A percentile compares a stretch with the other conserved stretches of the same genome.
Evolutionary conservation across 2,797 vertebrate genomes (phyloP).

Genomic region (Neopelma chrysocephalum): DNA sequence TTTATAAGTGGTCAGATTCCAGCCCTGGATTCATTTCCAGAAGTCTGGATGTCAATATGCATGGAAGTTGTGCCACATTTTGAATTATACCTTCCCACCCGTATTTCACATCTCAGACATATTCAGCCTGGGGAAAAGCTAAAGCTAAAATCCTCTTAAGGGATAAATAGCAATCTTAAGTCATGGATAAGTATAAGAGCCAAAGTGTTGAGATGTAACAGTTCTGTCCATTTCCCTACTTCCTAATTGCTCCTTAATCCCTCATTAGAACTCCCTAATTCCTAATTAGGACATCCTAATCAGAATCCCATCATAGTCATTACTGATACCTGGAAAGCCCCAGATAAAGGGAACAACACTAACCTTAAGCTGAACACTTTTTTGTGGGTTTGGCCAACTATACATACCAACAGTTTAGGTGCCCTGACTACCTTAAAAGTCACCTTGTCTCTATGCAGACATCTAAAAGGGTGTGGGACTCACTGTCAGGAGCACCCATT

Average conservation of each 20-base stretch:
- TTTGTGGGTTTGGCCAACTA: not conserved
- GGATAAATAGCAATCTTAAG: slow-evolving; percentile 46
- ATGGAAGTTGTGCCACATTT: not conserved
- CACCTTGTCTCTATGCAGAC: not conserved
- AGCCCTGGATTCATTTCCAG: not conserved
- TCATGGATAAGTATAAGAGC: not conserved
- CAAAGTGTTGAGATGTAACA: not conserved
- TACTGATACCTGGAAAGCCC: not conserved
- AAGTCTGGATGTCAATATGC: not conserved
- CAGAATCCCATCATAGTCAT: not conserved
- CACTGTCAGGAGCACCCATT: not conserved
- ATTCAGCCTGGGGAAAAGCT: slow-evolving; percentile 23
- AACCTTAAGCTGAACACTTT: not conserved
- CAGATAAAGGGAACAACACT: not conserved
- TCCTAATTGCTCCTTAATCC: slow-evolving; percentile 13
- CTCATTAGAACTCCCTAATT: slow-evolving; percentile 12
- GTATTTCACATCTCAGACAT: not conserved
- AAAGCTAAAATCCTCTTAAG: slow-evolving; percentile 39
- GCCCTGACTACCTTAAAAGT: not conserved
- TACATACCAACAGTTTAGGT: not conserved
- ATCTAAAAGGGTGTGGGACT: not conserved
- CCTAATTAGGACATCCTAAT: slow-evolving; percentile 2
- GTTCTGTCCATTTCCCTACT: not conserved
- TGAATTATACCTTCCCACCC: not conserved
- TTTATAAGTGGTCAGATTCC: not conserved